phyloP scores from a whole-genome alignment of 2,113 vertebrate species.

The Amblyopsis rosae region DNA sequence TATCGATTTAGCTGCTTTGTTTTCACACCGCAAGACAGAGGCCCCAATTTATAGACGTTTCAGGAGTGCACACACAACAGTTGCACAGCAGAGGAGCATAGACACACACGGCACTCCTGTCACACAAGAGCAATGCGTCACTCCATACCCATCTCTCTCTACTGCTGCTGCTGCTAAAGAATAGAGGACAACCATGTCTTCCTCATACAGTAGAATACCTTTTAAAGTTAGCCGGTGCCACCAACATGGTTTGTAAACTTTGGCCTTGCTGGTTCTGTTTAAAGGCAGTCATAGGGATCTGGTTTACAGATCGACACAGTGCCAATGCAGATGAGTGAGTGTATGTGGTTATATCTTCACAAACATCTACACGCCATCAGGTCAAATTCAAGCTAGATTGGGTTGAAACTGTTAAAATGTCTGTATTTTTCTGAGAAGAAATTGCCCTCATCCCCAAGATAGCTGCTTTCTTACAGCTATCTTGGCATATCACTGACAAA shows the following conservation, averaged over 20 bases:
- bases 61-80: not conserved
- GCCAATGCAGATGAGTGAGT: too few relatives aligned
- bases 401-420: not conserved
- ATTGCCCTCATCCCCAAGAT: not conserved
- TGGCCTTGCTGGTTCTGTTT: too few relatives aligned
- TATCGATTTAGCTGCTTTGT: constrained; percentile 27
- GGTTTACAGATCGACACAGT: too few relatives aligned
- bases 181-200: too few relatives aligned
- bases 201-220: too few relatives aligned
- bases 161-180: not conserved
- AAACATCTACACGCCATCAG: too few relatives aligned
- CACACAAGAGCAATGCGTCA: not conserved
- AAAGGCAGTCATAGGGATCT: too few relatives aligned
- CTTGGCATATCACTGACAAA: not conserved
- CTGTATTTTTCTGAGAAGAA: not conserved
- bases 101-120: not conserved
- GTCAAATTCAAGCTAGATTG: too few relatives aligned
- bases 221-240: not conserved
- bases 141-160: not conserved
- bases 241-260: not conserved
- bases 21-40: constrained; percentile 13
- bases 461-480: not conserved
- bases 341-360: too few relatives aligned
- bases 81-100: not conserved
- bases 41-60: not conserved